Base-by-base conservation (phyloP, 2,888 invertebrate species). In the Spodoptera exigua region DNA sequence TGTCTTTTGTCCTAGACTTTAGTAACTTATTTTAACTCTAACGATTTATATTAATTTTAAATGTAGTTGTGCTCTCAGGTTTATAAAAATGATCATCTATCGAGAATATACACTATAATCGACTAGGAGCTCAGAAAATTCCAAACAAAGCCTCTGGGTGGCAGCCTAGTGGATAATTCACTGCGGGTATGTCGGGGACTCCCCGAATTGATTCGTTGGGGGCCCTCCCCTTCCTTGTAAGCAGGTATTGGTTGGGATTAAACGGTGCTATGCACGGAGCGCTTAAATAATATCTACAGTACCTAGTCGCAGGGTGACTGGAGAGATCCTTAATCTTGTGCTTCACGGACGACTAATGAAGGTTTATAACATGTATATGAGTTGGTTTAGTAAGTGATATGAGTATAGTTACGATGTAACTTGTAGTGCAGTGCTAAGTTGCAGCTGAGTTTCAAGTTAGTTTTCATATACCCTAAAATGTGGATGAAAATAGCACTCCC, bases 221-320 rank as follows among this genome's bases (percentile, higher is more conserved):
- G 71, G 13, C 27, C 78, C 78, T 75, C 78, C 78, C 61, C 52
- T 78, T 78, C 62, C 54, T 48, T 78, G 78, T 78, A 77, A 68
- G 78, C 78, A 76, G 77, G 79, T 76, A 76, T 78, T 78, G 74
- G 72, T 47, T 18, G 59, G 63, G 67, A 78, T 76, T 76, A 76
- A 70, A 49, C 60, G 63, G 35, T 21, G 44, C 72, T 55, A 45
- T 66, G 56, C 62, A 51, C 51, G 51, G 43, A 46, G 49, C 56
- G 55, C 62, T 78, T 64, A 52, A 61, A 71, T 78, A 63, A 68
- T 65, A 60, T 74, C 51, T 56, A 44, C 41, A 52, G 45, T 58
- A 46, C 36, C 40, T 49, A 45, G 44, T 39, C 10, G 18, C 47
- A 18, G n/a, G n/a, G 12, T 17, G 53, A 32, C 7, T 27, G 13